These are phyloP conservation scores for Pheosia tremula DNA, from an alignment of 2,888 invertebrate species.

Conservation along the genomic window DNA sequence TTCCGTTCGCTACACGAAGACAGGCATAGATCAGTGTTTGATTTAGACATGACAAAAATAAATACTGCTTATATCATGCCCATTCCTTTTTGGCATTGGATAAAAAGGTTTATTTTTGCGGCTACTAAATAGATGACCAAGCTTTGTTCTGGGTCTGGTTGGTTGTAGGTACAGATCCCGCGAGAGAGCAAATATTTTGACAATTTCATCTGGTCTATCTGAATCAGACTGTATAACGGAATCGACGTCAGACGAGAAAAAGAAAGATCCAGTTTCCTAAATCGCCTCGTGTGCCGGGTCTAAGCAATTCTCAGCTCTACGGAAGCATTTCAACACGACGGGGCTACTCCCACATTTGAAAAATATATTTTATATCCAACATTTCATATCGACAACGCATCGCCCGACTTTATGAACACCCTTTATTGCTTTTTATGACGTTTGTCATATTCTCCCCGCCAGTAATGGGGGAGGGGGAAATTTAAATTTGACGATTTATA, in stretches of 20 bases:
- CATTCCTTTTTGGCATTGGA: too few relatives aligned
- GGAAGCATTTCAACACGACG: conserved; percentile 28
- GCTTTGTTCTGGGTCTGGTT: too few relatives aligned
- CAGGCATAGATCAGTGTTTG: neutral
- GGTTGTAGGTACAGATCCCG: too few relatives aligned
- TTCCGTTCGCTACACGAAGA: neutral
- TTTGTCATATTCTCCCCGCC: conserved; percentile 55
- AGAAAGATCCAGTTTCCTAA: neutral
- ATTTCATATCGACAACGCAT: conserved; percentile 55
- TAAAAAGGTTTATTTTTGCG: too few relatives aligned
- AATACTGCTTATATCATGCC: too few relatives aligned
- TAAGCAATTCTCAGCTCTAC: neutral
- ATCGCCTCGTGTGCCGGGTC: neutral
- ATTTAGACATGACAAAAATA: neutral
- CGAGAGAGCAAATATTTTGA: too few relatives aligned
- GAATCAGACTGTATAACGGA: too few relatives aligned
- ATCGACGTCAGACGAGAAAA: neutral
- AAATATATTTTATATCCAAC: conserved; percentile 48
- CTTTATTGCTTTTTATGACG: conserved; percentile 63
- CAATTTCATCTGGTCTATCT: too few relatives aligned
- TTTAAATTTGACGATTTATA: conserved; percentile 63
- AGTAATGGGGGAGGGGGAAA: conserved; percentile 45
- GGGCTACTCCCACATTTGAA: conserved; percentile 38
- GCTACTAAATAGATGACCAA: too few relatives aligned
- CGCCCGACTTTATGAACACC: conserved; percentile 51